phyloP scores from a whole-genome alignment of 1,140 invertebrate genomes.

The Teleogryllus occipitalis region DNA sequence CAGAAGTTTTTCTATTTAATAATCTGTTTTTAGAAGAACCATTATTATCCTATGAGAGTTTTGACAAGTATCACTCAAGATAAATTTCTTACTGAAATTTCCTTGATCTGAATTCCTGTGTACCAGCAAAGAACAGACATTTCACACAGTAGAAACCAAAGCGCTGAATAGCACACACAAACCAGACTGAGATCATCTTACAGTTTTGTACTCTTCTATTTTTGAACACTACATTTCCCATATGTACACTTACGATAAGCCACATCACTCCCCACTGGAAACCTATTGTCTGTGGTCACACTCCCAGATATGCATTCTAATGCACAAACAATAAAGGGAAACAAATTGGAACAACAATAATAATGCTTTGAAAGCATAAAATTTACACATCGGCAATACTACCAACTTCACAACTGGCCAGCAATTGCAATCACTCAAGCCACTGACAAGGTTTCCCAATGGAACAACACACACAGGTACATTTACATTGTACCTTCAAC shows the following conservation, averaged over 20 bases:
- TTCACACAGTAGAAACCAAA: neutral
- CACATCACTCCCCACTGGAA: neutral
- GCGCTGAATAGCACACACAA: neutral
- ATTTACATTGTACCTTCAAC: neutral
- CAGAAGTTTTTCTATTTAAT: too few relatives aligned
- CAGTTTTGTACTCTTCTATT: slow-evolving; percentile 1
- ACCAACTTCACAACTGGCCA: neutral
- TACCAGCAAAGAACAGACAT: neutral
- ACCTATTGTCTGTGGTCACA: neutral
- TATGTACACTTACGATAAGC: neutral
- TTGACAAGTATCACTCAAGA: neutral
- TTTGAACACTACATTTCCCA: neutral
- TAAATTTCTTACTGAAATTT: neutral
- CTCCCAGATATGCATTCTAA: neutral
- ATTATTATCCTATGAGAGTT: neutral
- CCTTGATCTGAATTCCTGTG: neutral
- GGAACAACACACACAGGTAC: neutral
- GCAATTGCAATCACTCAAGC: neutral
- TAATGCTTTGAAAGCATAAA: neutral
- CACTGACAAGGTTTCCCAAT: neutral
- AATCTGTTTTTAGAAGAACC: neutral
- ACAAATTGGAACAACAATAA: neutral
- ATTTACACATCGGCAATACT: neutral
- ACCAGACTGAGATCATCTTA: slow-evolving; percentile 4
- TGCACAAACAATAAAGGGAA: neutral